Evolutionary conservation across 2,113 vertebrate genomes (phyloP), one percentile per base, ranked within the genome.

Genomic region (Epinephelus moara): DNA sequence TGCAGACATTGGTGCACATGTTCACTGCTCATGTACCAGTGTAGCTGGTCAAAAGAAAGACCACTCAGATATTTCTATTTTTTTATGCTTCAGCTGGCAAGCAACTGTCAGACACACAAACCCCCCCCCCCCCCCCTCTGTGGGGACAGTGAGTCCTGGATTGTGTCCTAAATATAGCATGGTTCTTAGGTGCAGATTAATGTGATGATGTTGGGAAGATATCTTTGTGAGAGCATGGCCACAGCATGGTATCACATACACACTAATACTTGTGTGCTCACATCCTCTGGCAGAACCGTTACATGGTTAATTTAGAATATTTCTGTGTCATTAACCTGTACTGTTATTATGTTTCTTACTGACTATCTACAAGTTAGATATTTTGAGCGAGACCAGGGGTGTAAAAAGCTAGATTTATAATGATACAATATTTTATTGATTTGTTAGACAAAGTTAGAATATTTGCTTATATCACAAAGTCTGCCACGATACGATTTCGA

Each of bases 101-200:
- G 64, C 56, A 75, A 15, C 63, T 50, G 7, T 25, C 50, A 18
- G 6, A 18, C 47, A 4, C 57, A 3, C 77, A 55, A 62, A 27
- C 47, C 4, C 47, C 2, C 21, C 47, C 3, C 49, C 7, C 77
- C 55, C 68, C n/a, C 47, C 2, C 49, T 12, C 73, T 55, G 57
- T 27, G 14, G 62, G 70, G 86, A 83, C 83, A 61, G 59, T 81
- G 55, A 87, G 83, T 57, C 78, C 72, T 87, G 80, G 89, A 90
- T 91, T 86, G 75, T 50, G 47, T 18, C 79, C 86, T 94, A 92
- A 89, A 89, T 89, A 82, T 92, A 94, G 88, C 70, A 1, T 47
- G 62, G 53, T 72, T 91, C 78, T 91, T 78, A 37, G 81, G 79
- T 90, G 71, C 85, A 87, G 75, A 89, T 92, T 87, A 91, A 90